Evolutionary conservation across 1,140 invertebrate species (phyloP).

Genomic region (Hesperophylax magnus): DNA sequence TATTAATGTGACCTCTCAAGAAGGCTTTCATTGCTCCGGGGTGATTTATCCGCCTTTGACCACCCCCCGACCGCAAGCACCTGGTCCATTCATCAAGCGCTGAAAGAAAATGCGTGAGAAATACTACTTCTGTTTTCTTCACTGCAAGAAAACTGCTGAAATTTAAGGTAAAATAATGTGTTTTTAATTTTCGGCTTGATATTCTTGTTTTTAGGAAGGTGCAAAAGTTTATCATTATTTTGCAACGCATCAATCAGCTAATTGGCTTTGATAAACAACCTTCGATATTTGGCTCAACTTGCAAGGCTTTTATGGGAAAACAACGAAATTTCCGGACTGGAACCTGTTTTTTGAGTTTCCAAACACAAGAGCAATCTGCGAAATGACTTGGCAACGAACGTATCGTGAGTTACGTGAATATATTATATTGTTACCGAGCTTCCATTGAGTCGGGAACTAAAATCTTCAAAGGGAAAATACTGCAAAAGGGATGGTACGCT

Average conservation of each 20-base stretch:
- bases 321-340: not conserved
- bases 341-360: not conserved
- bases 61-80: not conserved
- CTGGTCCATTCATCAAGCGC: not conserved
- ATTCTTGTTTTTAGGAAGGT: no score
- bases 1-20: constrained; percentile 9
- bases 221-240: no score
- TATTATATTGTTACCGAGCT: constrained; percentile 1
- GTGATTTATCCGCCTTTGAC: constrained; percentile 22
- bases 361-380: constrained; percentile 24
- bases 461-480: not conserved
- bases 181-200: no score
- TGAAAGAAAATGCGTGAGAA: constrained; percentile 1
- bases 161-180: no score
- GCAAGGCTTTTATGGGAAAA: not conserved
- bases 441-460: not conserved
- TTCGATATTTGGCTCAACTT: not conserved
- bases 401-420: constrained; percentile 9
- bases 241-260: no score
- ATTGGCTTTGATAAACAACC: not conserved
- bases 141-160: no score
- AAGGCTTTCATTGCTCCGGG: not conserved
- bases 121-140: not conserved
- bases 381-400: constrained; percentile 33
- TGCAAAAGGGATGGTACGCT: no score